These are phyloP conservation scores for Diplolepis rosae DNA, from an alignment of 2,888 invertebrate species.

Conservation along the genomic window DNA sequence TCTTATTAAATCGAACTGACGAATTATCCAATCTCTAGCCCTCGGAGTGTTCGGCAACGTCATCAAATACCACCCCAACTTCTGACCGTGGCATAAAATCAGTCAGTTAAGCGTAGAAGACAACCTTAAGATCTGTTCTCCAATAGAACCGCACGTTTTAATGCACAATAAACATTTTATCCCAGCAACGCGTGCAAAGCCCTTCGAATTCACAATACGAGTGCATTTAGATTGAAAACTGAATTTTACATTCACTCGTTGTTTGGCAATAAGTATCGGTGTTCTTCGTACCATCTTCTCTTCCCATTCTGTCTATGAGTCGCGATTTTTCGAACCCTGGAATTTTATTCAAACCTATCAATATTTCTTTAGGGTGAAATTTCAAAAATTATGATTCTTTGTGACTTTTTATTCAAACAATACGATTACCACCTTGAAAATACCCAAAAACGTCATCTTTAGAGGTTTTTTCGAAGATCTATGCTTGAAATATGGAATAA, in stretches of 20 bases:
- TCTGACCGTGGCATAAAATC: conserved; percentile 19
- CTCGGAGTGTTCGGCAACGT: not conserved
- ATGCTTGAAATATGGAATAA: too few species aligned
- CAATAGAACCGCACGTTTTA: conserved; percentile 52
- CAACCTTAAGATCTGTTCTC: conserved; percentile 43
- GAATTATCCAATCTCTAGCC: conserved; percentile 44
- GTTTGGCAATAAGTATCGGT: conserved; percentile 64
- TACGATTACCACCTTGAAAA: too few species aligned
- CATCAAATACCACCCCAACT: not conserved
- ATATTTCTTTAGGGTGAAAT: too few species aligned
- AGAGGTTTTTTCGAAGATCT: too few species aligned
- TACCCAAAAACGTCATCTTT: too few species aligned
- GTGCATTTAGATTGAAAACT: conserved; percentile 69
- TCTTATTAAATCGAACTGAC: conserved; percentile 47
- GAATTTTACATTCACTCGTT: conserved; percentile 67
- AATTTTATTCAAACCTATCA: not conserved
- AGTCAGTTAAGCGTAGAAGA: not conserved
- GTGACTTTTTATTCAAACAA: too few species aligned
- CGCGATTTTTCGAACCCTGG: not conserved
- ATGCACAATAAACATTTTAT: conserved; percentile 55
- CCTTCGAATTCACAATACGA: conserved; percentile 49
- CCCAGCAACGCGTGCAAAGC: conserved; percentile 49
- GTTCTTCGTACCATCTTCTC: not conserved
- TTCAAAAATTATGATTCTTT: too few species aligned
- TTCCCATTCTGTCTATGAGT: not conserved